A percentile compares a stretch with the other conserved stretches of the same genome.
phyloP scores from a whole-genome alignment of 2,113 vertebrate species.

The Strigops habroptila region DNA sequence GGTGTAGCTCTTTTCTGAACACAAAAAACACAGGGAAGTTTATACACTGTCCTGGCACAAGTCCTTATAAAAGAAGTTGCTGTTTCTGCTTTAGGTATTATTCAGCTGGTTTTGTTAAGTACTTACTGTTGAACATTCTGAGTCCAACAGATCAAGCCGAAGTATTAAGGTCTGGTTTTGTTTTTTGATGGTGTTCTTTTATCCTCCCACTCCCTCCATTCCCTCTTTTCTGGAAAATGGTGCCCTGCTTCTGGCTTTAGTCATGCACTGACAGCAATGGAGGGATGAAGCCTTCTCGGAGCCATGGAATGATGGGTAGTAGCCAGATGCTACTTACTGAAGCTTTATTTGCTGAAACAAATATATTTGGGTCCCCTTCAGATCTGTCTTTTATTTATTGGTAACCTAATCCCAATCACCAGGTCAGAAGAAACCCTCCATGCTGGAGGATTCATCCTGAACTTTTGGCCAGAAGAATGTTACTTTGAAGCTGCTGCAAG shows the following conservation, averaged over 20 bases:
- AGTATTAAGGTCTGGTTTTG: neutral
- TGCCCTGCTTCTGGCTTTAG: neutral
- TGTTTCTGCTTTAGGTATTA: neutral
- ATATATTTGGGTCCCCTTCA: neutral
- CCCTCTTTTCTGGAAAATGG: neutral
- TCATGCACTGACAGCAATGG: neutral
- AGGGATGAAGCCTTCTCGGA: neutral
- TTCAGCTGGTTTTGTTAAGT: neutral
- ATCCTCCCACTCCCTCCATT: neutral
- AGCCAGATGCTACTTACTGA: neutral
- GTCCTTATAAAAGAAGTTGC: neutral
- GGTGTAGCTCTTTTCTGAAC: neutral
- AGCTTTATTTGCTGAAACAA: neutral
- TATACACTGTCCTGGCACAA: neutral
- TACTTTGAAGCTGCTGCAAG: neutral
- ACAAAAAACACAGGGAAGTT: neutral
- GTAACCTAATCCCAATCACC: neutral
- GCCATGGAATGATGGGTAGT: rapidly evolving
- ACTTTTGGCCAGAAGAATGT: neutral
- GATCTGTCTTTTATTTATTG: neutral
- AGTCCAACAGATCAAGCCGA: neutral
- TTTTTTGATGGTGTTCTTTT: neutral
- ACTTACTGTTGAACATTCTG: neutral
- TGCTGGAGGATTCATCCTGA: neutral
- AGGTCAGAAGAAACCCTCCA: neutral